Percentiles rank a stretch among this genome's conserved stretches.
Conservation (phyloP, 2,797 vertebrate species). For the Nasua narica region DNA sequence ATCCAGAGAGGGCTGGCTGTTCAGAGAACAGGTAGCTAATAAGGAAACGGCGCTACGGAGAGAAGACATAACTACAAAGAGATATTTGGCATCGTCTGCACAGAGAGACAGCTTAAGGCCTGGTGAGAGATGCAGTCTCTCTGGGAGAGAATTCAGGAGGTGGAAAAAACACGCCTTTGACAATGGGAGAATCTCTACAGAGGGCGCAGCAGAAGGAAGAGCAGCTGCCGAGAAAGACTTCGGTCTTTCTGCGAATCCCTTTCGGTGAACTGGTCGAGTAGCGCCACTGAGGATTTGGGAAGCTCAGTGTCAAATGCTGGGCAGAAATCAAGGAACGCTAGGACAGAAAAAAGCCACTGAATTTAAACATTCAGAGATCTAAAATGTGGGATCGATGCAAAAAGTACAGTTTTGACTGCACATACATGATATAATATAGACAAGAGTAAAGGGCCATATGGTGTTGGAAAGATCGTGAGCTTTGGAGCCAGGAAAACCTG, state of each 20-base stretch:
- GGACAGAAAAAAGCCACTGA: background rate
- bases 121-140: background rate
- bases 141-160: fast-evolving
- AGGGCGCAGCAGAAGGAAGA: background rate
- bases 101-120: background rate
- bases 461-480: background rate
- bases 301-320: background rate
- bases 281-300: background rate
- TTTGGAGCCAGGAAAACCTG: background rate
- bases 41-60: background rate
- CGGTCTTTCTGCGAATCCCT: background rate
- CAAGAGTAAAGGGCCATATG: background rate
- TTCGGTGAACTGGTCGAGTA: background rate
- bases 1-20: background rate
- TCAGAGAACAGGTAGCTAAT: background rate
- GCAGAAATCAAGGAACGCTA: background rate
- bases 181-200: background rate
- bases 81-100: background rate
- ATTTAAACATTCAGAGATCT: background rate
- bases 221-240: background rate
- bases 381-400: background rate
- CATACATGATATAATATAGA: background rate
- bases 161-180: background rate
- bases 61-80: background rate
- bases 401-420: background rate